Base-by-base conservation (phyloP, 2,888 invertebrate species). In the Lamellibrachia columna region DNA sequence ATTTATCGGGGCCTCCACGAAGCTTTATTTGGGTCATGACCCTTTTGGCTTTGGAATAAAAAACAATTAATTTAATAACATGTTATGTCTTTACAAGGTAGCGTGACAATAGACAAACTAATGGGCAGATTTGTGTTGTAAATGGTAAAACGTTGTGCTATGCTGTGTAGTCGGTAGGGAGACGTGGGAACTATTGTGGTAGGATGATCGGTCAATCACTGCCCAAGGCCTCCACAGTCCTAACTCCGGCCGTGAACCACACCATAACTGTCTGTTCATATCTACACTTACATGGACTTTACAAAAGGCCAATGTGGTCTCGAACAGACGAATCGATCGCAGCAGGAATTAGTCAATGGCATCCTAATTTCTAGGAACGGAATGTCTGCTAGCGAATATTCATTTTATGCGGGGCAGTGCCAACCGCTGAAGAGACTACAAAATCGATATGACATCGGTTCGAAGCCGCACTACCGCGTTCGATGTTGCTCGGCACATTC, bases 341-440 rank as follows among this genome's bases (percentile, higher is more conserved):
- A 75, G 75, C 75, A 15, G 75, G 75, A 75, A 75, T 75, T 75
- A 75, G 22, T 75, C 75, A n/a, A 75, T 75, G 75, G 75, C 22
- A 75, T 75, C 75, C 75, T 75, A 75, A 75, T 75, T 75, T 75
- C 75, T 11, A 3, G 75, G 75, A 75, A n/a, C 75, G 75, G n/a
- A 75, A 75, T 75, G 75, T 75, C 75, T 75, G 75, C 75, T 22
- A n/a, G 75, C 75, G 75, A 75, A 75, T 75, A 75, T 75, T 75
- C 75, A 75, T 75, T 75, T 15, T 75, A 75, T 22, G 75, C 22
- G 75, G 15, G 2, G 75, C 75, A 15, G 75, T 11, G 75, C 75
- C 75, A n/a, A 75, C 15, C 75, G 6, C 75, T 22, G 75, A 15
- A 22, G 75, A 11, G 75, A 15, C 22, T 22, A 11, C 75, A 75